phyloP scores from a whole-genome alignment of 1,140 invertebrate genomes.

The Frieseomelitta varia region DNA sequence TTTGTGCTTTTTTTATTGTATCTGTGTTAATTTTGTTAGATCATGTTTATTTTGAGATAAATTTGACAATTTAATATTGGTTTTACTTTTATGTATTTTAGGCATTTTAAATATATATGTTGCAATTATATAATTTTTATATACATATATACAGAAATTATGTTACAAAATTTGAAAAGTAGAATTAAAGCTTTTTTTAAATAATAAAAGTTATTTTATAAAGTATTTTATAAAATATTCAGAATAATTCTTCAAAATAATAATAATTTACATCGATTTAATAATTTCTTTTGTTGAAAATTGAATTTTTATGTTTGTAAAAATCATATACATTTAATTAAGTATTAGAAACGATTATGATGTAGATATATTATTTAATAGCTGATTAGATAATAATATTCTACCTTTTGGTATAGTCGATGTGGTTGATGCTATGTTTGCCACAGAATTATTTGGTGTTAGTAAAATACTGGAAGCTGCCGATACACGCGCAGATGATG shows the following conservation, averaged over 20 bases:
- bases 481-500: constrained; percentile 54
- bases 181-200: neutral
- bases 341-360: constrained; percentile 24
- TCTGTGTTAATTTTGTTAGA: neutral
- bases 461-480: constrained; percentile 70
- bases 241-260: neutral
- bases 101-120: constrained; percentile 24
- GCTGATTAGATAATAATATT: constrained; percentile 73
- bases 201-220: neutral
- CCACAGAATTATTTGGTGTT: constrained; percentile 61
- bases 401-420: constrained; percentile 76
- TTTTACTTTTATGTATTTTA: neutral
- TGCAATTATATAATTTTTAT: constrained; percentile 22
- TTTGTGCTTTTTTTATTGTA: neutral
- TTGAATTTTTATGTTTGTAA: neutral
- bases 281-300: neutral
- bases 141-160: constrained; percentile 42
- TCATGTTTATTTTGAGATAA: neutral
- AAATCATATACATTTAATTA: constrained; percentile 15
- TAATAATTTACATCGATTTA: neutral
- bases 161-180: constrained; percentile 17
- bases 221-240: neutral
- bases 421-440: constrained; percentile 51
- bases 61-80: constrained; percentile 1
- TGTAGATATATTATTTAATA: constrained; percentile 54